Evolutionary conservation across 2,797 vertebrate species (phyloP).

Genomic region (Lemur catta): DNA sequence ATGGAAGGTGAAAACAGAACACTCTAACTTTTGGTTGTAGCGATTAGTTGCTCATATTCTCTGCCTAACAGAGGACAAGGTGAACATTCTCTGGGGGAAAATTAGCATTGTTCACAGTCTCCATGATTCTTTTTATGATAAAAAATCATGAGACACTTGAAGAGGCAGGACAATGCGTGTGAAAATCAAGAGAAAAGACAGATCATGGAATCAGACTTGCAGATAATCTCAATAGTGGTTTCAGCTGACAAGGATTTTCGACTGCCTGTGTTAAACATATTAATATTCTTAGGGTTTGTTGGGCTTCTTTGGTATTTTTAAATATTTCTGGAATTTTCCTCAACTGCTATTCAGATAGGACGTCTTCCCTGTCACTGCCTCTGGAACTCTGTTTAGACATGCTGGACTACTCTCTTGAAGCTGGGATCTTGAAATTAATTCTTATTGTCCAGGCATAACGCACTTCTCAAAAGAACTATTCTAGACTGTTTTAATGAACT

Average conservation of each 20-base stretch:
- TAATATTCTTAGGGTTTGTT: neutral
- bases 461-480: neutral
- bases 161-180: neutral
- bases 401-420: neutral
- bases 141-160: neutral
- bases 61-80: neutral
- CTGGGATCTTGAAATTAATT: neutral
- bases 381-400: neutral
- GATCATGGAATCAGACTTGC: neutral
- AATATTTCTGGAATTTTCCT: neutral
- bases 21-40: neutral
- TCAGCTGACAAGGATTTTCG: neutral
- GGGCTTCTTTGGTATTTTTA: neutral
- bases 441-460: neutral
- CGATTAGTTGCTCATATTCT: neutral
- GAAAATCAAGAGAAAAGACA: neutral
- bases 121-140: neutral
- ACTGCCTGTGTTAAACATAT: neutral
- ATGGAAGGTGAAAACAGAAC: neutral
- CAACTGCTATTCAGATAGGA: neutral
- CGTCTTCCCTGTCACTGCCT: neutral
- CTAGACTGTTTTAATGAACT: neutral
- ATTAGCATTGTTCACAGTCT: neutral
- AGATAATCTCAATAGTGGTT: neutral
- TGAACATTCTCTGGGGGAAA: neutral